Percentiles rank a stretch among this genome's conserved stretches.
These are phyloP conservation scores for Channallabes apus DNA, from an alignment of 2,797 vertebrate species.

Conservation along the genomic window DNA sequence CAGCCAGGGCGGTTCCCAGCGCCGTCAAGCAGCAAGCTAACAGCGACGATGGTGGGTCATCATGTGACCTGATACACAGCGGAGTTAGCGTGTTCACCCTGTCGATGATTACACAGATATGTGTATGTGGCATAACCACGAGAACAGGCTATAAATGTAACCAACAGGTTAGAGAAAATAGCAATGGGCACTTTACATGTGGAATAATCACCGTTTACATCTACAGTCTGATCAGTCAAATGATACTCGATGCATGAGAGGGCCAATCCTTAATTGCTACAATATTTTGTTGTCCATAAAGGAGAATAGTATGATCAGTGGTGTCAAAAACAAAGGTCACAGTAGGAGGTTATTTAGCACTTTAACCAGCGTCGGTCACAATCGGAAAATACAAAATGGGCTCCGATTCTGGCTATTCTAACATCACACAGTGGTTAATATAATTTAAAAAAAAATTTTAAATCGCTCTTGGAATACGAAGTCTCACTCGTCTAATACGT, in stretches of 20 bases:
- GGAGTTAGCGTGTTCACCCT: background rate
- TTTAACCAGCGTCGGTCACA: background rate
- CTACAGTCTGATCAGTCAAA: no score
- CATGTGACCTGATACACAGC: background rate
- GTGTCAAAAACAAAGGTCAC: no score
- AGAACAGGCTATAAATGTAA: background rate
- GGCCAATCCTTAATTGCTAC: no score
- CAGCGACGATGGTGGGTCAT: slow-evolving; percentile 85
- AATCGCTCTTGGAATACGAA: background rate
- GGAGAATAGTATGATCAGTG: no score
- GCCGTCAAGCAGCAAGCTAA: slow-evolving; percentile 86
- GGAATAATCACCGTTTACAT: no score
- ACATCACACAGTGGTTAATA: background rate
- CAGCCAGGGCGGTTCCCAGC: slow-evolving; percentile 86
- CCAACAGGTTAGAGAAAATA: no score
- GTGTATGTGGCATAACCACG: background rate
- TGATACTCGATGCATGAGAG: no score
- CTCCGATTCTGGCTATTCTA: background rate
- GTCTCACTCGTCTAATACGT: background rate
- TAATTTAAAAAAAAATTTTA: background rate
- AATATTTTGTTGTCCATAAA: no score
- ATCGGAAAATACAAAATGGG: background rate
- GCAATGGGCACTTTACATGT: background rate
- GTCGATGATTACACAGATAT: background rate
- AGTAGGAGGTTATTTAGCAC: no score